Evolutionary conservation across 2,888 invertebrate genomes (phyloP).

Genomic region (Cantharis rustica): DNA sequence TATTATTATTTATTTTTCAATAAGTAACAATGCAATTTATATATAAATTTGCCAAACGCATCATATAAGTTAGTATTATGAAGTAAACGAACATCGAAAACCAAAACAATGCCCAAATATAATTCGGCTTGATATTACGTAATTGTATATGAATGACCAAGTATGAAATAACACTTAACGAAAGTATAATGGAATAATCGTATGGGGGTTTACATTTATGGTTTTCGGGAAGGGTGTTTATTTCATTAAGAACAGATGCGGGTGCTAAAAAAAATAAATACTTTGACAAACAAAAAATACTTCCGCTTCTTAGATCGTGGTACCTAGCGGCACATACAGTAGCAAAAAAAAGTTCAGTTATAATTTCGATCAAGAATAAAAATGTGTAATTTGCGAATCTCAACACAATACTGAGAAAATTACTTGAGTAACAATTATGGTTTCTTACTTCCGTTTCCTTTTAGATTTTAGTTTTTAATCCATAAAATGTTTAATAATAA

Average conservation of each 20-base stretch:
- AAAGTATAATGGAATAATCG: slow-evolving; percentile 19
- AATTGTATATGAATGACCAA: not conserved
- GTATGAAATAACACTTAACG: not conserved
- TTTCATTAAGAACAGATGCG: slow-evolving; percentile 19
- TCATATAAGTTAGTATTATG: too few species aligned
- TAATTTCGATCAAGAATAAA: not conserved
- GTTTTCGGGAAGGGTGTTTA: slow-evolving; percentile 15
- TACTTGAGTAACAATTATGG: not conserved
- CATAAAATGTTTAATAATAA: not conserved
- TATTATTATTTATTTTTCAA: not conserved
- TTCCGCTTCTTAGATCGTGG: slow-evolving; percentile 6
- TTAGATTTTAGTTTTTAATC: not conserved
- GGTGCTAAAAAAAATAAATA: slow-evolving; percentile 12
- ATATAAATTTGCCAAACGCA: too few species aligned
- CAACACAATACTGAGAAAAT: not conserved
- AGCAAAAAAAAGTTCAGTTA: not conserved
- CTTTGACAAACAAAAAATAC: not conserved
- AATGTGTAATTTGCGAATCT: not conserved
- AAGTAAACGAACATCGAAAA: not conserved
- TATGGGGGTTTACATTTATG: slow-evolving; percentile 2
- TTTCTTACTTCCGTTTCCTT: not conserved
- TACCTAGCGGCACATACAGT: not conserved
- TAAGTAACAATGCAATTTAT: not conserved
- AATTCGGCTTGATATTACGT: not conserved
- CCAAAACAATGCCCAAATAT: not conserved